Base-by-base conservation (phyloP, 1,140 invertebrate species). In the Diachasma alloeum region DNA sequence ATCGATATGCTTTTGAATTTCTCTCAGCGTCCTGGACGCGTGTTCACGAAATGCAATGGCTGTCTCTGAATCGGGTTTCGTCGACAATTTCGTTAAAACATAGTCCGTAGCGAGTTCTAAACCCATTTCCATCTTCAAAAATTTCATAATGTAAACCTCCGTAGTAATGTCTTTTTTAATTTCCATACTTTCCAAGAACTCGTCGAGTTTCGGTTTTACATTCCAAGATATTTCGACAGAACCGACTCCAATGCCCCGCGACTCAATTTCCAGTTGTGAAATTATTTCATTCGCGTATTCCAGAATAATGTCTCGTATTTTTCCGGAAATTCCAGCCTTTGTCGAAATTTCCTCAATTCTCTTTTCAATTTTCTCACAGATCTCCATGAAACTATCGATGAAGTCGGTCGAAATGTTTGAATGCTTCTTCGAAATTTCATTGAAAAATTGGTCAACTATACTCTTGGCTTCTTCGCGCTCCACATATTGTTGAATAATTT, bases 141-240 rank as follows among this genome's bases (percentile, higher is more conserved):
- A 44, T 74, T 74, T 66, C 39, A 78, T 68, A 4, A 80, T 5
- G 5, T 22, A 53, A 39, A 75, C 73, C 13, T 67, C 42, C 11
- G 73, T 80, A 24, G 31, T 17, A 5, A 22, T 6, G 5, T 78
- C 76, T 9, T 13, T 2, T 46, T 75, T 67, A 26, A 78, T 77
- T 24, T 71, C 72, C 67, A 81, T 73, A 39, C 75, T 78, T 0
- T 75, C 68, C 0, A 81, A 56, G 19, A 81, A 73, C 73, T 79
- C 72, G 8, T 72, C 31, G 1, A 81, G 68, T 24, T 78, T 77
- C 39, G 72, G 75, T 44, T 48, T 75, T 17, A 74, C 44, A 22
- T 56, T 56, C 76, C 73, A 75, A 19, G 24, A 70, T 46, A 76
- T 78, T 72, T 74, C 53, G 4, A 48, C 31, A 0, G 48, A 17